Base-by-base conservation (phyloP, 2,888 invertebrate genomes). In the Mimachlamys varia region DNA sequence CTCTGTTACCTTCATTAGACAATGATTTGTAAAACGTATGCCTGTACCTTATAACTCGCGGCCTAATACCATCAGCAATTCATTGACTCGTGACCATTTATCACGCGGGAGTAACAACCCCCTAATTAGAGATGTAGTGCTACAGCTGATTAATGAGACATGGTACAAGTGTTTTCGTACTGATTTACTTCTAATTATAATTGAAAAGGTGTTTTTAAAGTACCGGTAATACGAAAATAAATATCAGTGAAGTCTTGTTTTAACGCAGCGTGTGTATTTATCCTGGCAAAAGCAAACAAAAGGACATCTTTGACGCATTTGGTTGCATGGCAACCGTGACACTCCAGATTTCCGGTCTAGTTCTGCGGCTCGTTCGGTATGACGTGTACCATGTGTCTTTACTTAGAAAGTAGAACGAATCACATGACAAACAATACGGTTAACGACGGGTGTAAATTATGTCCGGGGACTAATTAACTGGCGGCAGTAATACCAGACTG, bases 101-200 rank as follows among this genome's bases (percentile, higher is more conserved):
- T 62, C 62, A 19, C 22, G 7, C 4, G 7, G 5, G 19, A 5
- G 53, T 53, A 17, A 22, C 1, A n/a, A n/a, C 53, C 19, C 53
- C 19, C 22, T 22, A 62, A 17, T 22, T 22, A n/a, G 62, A n/a
- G 5, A 44, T 44, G 44, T 44, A 44, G 44, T 53, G 53, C 2
- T 53, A 17, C 13, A 0, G n/a, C 33, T 76, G 76, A 76, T 76
- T 12, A 76, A 76, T 76, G 53, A 53, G 19, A 53, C 53, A 19
- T 19, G 76, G 76, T 1, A 27, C 33, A 33, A 27, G 76, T 12
- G 27, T 27, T 76, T 33, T 0, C 15, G 7, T 33, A 12, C 33
- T 76, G 27, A 76, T 76, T 27, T 76, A 76, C 0, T 33, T 76
- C 76, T 33, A 76, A 76, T 76, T 76, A 76, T 76, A 76, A 76